phyloP scores from a whole-genome alignment of 2,113 vertebrate species.

The Syngnathus floridae region DNA sequence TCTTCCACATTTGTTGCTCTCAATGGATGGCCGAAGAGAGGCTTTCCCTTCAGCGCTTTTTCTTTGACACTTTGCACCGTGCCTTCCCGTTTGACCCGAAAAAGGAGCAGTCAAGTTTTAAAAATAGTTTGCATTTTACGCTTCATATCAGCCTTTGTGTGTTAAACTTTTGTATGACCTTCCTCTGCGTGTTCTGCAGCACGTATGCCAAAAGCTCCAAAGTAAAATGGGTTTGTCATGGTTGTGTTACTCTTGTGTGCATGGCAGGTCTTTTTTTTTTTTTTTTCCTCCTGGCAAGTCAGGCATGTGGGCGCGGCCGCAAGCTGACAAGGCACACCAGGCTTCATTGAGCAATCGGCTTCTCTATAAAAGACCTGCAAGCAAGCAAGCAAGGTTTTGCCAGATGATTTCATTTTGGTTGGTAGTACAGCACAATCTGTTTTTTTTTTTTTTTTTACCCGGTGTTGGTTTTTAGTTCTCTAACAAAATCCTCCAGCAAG shows the following conservation, averaged over 20 bases:
- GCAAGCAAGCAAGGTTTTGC: too few species aligned
- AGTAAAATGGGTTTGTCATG: not conserved
- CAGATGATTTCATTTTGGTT: too few species aligned
- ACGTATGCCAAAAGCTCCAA: not conserved
- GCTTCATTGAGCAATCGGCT: too few species aligned
- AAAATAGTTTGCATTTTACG: constrained; percentile 37
- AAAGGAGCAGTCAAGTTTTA: constrained; percentile 46
- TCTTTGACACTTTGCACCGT: constrained; percentile 16
- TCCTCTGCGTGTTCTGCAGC: constrained; percentile 8
- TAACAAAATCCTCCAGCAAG: too few species aligned
- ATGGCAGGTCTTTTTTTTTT: not conserved
- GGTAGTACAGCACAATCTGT: too few species aligned
- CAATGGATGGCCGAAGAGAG: constrained; percentile 28
- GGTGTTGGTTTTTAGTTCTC: too few species aligned
- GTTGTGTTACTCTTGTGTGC: too few species aligned
- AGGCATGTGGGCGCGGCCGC: too few species aligned
- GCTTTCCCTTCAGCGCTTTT: constrained; percentile 47
- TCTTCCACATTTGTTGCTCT: constrained; percentile 26
- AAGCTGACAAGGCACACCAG: too few species aligned
- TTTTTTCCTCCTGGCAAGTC: not conserved
- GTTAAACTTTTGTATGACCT: constrained; percentile 15
- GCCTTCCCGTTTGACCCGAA: constrained; percentile 45
- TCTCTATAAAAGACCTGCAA: too few species aligned
- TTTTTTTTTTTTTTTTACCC: too few species aligned
- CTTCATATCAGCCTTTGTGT: constrained; percentile 20